A percentile compares a stretch with the other conserved stretches of the same genome.
phyloP scores from a whole-genome alignment of 2,797 vertebrate species.

The Meriones psammophilus region DNA sequence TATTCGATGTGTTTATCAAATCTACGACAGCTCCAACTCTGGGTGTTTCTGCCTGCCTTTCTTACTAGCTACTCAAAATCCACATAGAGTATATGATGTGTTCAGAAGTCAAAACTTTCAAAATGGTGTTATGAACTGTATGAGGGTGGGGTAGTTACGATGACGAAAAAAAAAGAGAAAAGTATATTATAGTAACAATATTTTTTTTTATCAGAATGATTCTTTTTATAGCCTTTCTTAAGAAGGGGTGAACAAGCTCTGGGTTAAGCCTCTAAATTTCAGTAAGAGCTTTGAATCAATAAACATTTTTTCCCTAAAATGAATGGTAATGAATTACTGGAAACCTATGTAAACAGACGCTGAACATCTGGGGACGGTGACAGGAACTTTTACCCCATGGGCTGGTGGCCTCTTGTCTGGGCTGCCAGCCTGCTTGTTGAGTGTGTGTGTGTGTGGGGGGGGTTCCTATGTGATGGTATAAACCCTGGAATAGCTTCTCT shows the following conservation, averaged over 20 bases:
- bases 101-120: not conserved
- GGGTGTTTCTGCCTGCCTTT: conserved; percentile 1
- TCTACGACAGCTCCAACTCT: not conserved
- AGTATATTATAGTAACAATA: not conserved
- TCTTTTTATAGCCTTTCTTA: conserved; percentile 19
- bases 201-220: conserved; percentile 19
- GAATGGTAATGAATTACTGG: not conserved
- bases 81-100: not conserved
- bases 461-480: not conserved
- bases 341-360: not conserved
- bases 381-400: not conserved
- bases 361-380: not conserved
- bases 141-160: not conserved
- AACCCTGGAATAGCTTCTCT: not conserved
- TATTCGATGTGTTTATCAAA: conserved; percentile 44
- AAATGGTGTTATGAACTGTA: not conserved
- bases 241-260: conserved; percentile 12
- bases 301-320: not conserved
- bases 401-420: not conserved
- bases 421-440: not conserved
- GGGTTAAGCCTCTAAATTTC: conserved; percentile 40
- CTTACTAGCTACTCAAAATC: not conserved
- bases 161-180: not conserved
- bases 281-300: conserved; percentile 49
- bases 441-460: too few species aligned